Conservation (phyloP, 2,888 invertebrate species). For the Metacarcinus magister region DNA sequence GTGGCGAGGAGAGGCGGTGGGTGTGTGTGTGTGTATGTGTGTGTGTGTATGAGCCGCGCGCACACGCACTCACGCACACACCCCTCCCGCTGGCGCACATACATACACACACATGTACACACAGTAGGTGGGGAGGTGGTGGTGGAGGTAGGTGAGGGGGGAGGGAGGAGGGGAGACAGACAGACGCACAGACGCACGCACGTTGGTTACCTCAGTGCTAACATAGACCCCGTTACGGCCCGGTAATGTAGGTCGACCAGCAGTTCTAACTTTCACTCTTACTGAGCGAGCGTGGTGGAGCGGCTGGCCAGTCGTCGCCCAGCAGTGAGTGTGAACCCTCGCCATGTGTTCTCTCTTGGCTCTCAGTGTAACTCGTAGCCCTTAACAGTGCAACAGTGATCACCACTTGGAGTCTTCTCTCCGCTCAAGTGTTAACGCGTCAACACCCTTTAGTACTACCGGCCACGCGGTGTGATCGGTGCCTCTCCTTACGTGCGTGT, state of each 20-base stretch:
- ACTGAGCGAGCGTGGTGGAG: constrained; percentile 64
- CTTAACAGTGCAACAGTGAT: constrained; percentile 15
- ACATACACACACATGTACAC: constrained; percentile 42
- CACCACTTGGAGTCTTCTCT: background rate
- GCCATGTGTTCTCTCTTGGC: background rate
- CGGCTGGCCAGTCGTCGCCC: constrained; percentile 59
- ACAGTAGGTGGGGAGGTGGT: constrained; percentile 1
- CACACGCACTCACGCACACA: constrained; percentile 68
- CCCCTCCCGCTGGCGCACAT: constrained; percentile 60
- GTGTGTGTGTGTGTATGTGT: constrained; percentile 73
- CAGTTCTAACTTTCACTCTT: constrained; percentile 81
- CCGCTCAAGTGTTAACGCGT: background rate
- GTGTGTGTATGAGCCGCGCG: constrained; percentile 70
- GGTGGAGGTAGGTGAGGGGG: background rate
- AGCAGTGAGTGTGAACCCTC: constrained; percentile 58
- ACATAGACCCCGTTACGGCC: constrained; percentile 80
- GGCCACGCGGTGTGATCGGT: background rate
- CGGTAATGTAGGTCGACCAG: constrained; percentile 77
- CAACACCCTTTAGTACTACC: background rate
- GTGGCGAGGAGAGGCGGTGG: constrained; percentile 72
- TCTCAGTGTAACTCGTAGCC: constrained; percentile 26
- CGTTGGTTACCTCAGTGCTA: constrained; percentile 79
- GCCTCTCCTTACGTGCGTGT: background rate
- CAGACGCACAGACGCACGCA: constrained; percentile 55
- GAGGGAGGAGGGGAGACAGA: constrained; percentile 28